These are phyloP conservation scores for Steinernema scapterisci DNA, from an alignment of 2,888 invertebrate genomes.

Conservation along the genomic window DNA sequence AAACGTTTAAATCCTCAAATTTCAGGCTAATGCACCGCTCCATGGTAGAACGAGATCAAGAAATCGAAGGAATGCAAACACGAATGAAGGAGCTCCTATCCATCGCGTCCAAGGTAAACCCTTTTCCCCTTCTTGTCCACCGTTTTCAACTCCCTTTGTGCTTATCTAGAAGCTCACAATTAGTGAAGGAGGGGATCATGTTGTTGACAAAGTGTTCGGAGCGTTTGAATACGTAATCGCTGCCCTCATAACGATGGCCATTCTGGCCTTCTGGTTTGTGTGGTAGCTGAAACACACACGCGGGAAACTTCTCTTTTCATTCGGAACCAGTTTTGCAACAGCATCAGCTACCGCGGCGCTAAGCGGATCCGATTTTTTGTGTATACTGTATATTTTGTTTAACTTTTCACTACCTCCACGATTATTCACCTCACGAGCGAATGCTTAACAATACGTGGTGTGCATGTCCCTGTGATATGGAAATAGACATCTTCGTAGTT, in stretches of 20 bases:
- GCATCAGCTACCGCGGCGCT: too few species aligned
- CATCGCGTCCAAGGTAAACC: background rate
- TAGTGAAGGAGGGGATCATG: too few species aligned
- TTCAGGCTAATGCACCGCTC: constrained; percentile 3
- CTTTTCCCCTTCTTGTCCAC: background rate
- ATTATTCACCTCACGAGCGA: too few species aligned
- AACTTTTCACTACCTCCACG: background rate
- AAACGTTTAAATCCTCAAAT: background rate
- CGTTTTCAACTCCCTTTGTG: constrained; percentile 17
- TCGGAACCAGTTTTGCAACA: background rate
- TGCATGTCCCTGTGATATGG: too few species aligned
- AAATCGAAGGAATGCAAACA: constrained; percentile 47
- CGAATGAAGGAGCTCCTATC: constrained; percentile 32
- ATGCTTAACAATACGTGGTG: too few species aligned
- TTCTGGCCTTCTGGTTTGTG: background rate
- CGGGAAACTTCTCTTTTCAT: background rate
- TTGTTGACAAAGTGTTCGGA: background rate
- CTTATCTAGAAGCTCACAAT: constrained; percentile 12
- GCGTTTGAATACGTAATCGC: background rate
- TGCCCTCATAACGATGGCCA: background rate
- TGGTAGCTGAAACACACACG: background rate
- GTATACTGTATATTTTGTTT: background rate
- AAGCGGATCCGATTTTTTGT: background rate
- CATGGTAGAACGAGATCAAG: constrained; percentile 42
- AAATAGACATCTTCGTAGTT: too few species aligned